Base-by-base conservation (phyloP, 2,888 invertebrate species). In the Macrophya alboannulata region DNA sequence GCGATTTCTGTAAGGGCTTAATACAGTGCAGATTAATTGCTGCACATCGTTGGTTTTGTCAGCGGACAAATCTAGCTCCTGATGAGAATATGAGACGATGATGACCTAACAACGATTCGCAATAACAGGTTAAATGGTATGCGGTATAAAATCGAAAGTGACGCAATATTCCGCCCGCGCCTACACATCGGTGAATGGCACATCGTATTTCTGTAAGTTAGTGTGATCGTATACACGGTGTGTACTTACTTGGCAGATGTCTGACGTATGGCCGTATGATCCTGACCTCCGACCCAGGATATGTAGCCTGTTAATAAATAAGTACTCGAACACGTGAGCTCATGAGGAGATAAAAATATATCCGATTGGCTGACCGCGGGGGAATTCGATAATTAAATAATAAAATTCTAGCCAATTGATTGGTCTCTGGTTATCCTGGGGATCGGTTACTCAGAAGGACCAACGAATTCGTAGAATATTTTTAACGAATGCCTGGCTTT, bases 231-330 rank as follows among this genome's bases (percentile, higher is more conserved):
- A 77, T 12, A 55, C 51, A 55, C 51, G 72, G 37, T 25, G 15
- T n/a, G 25, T 31, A 31, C 31, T 31, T 81, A 62, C 81, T 77
- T 77, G 77, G 51, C 77, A 51, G 12, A 81, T 81, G 81, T 25
- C 40, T 81, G 81, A 81, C 62, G 81, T 40, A 86, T 88, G 87
- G 86, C 86, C 85, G 79, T 31, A 72, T 87, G 89, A 87, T 90
- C 88, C 87, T 91, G 91, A 92, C 90, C 92, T 90, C 90, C 91
- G 88, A 86, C 88, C 86, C 88, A 88, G 87, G 89, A 89, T 89
- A 89, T 88, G 71, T 83, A 71, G 68, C 37, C 51, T 8, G 17
- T 12, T 21, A 71, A 83, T 68, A 37, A 83, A 83, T 48, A 68
- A 31, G 31, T 31, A 31, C 21, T 15, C 43, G 40, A 8, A 31